Percentiles rank a stretch among this genome's conserved stretches.
Conservation (phyloP, 2,113 vertebrate genomes). For the Megalops atlanticus region DNA sequence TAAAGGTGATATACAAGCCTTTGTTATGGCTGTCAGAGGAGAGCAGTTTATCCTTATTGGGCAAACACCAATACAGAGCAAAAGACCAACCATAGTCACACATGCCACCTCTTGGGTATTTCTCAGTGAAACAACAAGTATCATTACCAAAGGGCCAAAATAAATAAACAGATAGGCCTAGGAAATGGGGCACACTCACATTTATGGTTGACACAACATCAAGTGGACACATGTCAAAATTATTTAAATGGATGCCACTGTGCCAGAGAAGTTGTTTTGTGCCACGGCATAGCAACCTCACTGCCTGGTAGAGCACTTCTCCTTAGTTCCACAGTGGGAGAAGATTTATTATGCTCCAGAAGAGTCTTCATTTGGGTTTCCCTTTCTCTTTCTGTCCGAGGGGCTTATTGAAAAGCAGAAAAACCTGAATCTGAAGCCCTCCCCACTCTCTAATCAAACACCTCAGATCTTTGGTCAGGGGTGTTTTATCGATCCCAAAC, state of each 20-base stretch:
- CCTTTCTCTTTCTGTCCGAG: neutral
- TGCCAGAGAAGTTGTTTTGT: neutral
- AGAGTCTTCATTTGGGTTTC: neutral
- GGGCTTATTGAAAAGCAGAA: neutral
- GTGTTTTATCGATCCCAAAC: slow-evolving; percentile 40
- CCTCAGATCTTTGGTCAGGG: slow-evolving; percentile 27
- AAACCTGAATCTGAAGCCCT: neutral
- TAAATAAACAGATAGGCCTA: neutral
- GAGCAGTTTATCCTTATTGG: slow-evolving; percentile 25
- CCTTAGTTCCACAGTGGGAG: neutral
- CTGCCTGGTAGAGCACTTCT: neutral
- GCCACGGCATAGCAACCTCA: neutral
- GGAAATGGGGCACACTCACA: neutral
- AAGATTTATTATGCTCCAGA: neutral
- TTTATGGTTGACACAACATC: neutral
- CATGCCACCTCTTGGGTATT: neutral
- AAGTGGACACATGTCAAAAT: too few relatives aligned
- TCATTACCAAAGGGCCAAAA: neutral
- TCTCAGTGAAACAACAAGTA: neutral
- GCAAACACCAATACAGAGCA: slow-evolving; percentile 23
- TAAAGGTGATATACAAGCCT: slow-evolving; percentile 40
- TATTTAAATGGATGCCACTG: neutral
- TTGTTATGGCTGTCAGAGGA: slow-evolving; percentile 34
- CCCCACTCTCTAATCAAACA: slow-evolving; percentile 41
- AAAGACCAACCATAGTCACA: slow-evolving; percentile 24